Percentiles rank a stretch among this genome's conserved stretches.
These are phyloP conservation scores for Podarcis raffonei DNA, from an alignment of 2,113 vertebrate species.

Conservation along the genomic window DNA sequence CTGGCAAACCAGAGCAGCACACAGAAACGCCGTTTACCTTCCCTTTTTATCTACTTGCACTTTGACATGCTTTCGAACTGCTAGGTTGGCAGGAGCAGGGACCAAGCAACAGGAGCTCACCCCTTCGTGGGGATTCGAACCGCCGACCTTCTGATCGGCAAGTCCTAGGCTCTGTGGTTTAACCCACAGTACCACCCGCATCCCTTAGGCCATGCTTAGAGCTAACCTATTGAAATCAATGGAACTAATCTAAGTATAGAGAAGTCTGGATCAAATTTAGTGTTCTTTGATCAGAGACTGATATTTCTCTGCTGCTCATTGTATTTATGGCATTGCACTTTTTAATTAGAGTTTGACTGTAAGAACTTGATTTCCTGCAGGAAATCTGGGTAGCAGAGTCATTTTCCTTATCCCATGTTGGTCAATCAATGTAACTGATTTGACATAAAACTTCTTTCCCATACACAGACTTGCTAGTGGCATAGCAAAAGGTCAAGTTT, in stretches of 20 bases:
- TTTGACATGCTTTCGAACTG: too few relatives aligned
- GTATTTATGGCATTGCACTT: neutral
- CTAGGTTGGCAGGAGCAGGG: too few relatives aligned
- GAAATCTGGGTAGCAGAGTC: neutral
- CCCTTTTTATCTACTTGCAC: too few relatives aligned
- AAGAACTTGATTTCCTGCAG: neutral
- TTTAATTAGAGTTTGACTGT: neutral
- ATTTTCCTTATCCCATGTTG: neutral
- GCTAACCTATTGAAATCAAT: neutral
- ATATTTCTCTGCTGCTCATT: neutral
- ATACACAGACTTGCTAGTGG: slow-evolving; percentile 22
- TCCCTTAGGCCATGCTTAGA: neutral
- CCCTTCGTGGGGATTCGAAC: too few relatives aligned
- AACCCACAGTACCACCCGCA: too few relatives aligned
- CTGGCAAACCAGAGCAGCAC: too few relatives aligned
- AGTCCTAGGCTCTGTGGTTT: too few relatives aligned
- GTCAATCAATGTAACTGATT: neutral
- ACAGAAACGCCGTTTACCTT: too few relatives aligned
- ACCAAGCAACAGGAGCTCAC: too few relatives aligned
- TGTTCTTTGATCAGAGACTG: neutral
- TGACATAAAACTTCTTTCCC: slow-evolving; percentile 14
- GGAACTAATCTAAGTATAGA: neutral
- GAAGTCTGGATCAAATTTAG: neutral
- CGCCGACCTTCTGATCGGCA: too few relatives aligned
- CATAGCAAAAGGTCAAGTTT: slow-evolving; percentile 20